These are phyloP conservation scores for Bombus sylvicola DNA, from an alignment of 1,140 invertebrate genomes.

Conservation along the genomic window DNA sequence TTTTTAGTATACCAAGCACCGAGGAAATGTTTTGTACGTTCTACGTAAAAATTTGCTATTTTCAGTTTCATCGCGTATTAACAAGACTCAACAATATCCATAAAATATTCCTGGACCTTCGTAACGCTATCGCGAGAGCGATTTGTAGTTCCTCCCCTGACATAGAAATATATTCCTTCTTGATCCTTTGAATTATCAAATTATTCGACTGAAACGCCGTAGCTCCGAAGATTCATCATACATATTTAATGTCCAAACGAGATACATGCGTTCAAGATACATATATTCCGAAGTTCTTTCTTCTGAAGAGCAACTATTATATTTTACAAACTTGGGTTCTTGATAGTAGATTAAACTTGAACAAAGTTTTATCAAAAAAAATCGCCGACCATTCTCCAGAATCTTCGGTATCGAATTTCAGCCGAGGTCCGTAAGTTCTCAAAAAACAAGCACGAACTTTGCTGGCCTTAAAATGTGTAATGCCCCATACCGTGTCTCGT, in stretches of 20 bases:
- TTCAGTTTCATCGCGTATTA: not conserved
- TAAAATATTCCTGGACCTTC: constrained; percentile 4
- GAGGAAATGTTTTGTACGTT: not conserved
- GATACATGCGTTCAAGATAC: not conserved
- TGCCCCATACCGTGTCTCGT: constrained; percentile 15
- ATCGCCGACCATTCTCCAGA: not conserved
- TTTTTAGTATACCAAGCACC: not conserved
- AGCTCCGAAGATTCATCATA: not conserved
- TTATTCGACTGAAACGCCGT: constrained; percentile 45
- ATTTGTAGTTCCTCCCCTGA: constrained; percentile 4
- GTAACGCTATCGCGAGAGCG: not conserved
- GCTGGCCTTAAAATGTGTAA: not conserved
- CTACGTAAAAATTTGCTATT: not conserved
- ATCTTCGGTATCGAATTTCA: constrained; percentile 8
- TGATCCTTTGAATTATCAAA: constrained; percentile 59
- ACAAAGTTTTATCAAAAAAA: not conserved
- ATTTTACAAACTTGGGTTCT: not conserved
- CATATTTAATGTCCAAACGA: constrained; percentile 31
- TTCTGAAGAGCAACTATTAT: not conserved
- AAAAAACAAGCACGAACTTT: not conserved
- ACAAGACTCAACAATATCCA: not conserved
- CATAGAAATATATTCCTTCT: constrained; percentile 47
- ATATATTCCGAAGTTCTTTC: not conserved
- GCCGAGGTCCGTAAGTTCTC: not conserved
- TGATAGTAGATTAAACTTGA: not conserved